Evolutionary conservation across 2,888 invertebrate genomes (phyloP).

Genomic region (Microplitis manilae): DNA sequence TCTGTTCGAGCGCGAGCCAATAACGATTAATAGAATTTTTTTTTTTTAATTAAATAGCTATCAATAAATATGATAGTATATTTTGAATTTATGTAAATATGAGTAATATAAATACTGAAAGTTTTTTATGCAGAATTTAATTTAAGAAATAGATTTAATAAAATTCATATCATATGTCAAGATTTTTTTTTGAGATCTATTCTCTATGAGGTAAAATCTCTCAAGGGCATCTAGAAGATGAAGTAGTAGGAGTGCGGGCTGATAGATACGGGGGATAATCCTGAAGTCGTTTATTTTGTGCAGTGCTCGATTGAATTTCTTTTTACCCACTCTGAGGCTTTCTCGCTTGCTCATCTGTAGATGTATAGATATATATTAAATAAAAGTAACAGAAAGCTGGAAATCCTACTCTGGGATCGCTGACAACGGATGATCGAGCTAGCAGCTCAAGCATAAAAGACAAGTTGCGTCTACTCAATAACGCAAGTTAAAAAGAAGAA

Average conservation of each 20-base stretch:
- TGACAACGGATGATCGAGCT: slow-evolving; percentile 1
- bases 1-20: too few relatives aligned
- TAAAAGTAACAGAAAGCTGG: background rate
- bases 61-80: too few relatives aligned
- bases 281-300: background rate
- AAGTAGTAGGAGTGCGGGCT: background rate
- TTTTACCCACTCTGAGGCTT: background rate
- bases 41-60: too few relatives aligned
- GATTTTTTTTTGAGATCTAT: background rate
- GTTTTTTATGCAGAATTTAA: too few relatives aligned
- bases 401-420: background rate
- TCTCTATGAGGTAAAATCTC: background rate
- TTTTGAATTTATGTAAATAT: too few relatives aligned
- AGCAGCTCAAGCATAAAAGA: background rate
- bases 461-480: background rate
- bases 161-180: background rate
- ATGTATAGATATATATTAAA: background rate
- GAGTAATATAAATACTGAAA: too few relatives aligned
- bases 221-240: background rate
- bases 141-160: background rate
- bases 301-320: slow-evolving; percentile 1
- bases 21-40: too few relatives aligned
- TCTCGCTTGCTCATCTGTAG: background rate
- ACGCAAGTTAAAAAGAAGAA: background rate
- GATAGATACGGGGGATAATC: background rate